A percentile compares a stretch with the other conserved stretches of the same genome.
phyloP scores from a whole-genome alignment of 2,113 vertebrate genomes.

The Sisor rabdophorus region DNA sequence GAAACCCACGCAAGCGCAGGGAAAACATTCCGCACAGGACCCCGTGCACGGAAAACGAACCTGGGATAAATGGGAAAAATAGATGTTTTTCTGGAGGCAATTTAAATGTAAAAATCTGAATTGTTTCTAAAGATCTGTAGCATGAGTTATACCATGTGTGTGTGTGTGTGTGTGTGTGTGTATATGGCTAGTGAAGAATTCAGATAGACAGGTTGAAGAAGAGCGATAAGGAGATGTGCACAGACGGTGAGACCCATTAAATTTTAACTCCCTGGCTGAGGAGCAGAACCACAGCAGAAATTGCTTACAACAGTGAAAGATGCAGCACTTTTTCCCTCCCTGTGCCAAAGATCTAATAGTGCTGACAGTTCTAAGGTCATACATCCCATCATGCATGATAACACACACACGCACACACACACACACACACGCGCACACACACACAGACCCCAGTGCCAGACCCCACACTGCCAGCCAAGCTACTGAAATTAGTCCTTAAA shows the following conservation, averaged over 20 bases:
- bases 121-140: background rate
- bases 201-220: background rate
- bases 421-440: background rate
- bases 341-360: conserved; percentile 53
- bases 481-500: background rate
- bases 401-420: conserved; percentile 30
- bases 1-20: too few species aligned
- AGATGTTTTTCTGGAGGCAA: too few species aligned
- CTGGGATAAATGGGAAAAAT: too few species aligned
- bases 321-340: conserved; percentile 39
- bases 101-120: background rate
- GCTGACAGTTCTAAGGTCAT: conserved; percentile 42
- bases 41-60: too few species aligned
- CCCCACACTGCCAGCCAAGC: background rate
- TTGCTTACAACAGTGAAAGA: conserved; percentile 62
- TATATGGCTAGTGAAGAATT: conserved; percentile 4
- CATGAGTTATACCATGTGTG: background rate
- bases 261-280: conserved; percentile 58
- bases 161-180: background rate
- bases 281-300: conserved; percentile 64
- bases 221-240: conserved; percentile 1
- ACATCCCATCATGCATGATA: background rate
- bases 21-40: too few species aligned
- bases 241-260: conserved; percentile 48
- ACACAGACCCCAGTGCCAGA: background rate